Conservation (phyloP, 2,113 vertebrate species). For the Cyanoderma ruficeps region DNA sequence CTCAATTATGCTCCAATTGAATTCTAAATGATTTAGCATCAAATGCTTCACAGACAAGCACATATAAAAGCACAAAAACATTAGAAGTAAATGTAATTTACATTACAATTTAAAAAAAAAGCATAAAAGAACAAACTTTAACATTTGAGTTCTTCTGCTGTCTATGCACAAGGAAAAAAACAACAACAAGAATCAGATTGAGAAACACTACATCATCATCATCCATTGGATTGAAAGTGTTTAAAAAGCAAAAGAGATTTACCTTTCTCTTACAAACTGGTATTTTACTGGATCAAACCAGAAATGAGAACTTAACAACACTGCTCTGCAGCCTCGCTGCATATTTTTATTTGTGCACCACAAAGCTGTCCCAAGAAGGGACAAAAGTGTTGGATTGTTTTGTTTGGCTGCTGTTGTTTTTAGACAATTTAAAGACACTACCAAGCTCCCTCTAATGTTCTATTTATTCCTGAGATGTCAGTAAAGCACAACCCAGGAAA, state of each 20-base stretch:
- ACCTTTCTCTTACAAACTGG: not conserved
- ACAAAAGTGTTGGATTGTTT: not conserved
- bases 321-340: not conserved
- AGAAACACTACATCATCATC: not conserved
- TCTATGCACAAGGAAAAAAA: not conserved
- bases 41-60: not conserved
- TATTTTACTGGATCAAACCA: not conserved
- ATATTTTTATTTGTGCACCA: not conserved
- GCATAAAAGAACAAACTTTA: not conserved
- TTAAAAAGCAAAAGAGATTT: not conserved
- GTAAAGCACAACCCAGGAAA: not conserved
- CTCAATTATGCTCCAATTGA: not conserved
- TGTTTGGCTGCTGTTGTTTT: not conserved
- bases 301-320: not conserved
- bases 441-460: not conserved
- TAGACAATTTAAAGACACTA: not conserved
- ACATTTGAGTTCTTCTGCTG: not conserved
- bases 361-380: not conserved
- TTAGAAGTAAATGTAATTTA: not conserved
- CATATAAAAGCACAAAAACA: not conserved
- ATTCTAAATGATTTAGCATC: not conserved
- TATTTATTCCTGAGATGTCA: not conserved
- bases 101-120: not conserved
- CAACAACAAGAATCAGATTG: not conserved
- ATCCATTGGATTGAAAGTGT: rapidly evolving